These are phyloP conservation scores for Phortica variegata DNA, from an alignment of 1,140 invertebrate genomes.

Conservation along the genomic window DNA sequence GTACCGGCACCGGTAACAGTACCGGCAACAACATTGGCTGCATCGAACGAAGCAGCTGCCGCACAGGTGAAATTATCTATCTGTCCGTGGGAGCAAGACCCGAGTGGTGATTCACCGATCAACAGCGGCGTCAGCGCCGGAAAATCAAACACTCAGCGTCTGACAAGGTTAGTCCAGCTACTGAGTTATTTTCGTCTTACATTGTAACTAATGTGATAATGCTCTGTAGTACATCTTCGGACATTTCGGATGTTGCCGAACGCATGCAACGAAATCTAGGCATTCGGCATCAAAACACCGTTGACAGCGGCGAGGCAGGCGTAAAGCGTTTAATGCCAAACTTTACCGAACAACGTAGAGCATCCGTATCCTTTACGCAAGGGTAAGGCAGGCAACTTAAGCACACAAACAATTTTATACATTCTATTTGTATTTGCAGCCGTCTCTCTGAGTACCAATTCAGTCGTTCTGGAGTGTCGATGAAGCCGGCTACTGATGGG, in stretches of 20 bases:
- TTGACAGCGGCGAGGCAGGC: constrained; percentile 59
- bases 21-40: too few species aligned
- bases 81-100: constrained; percentile 40
- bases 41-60: constrained; percentile 11
- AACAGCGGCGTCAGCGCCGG: not conserved
- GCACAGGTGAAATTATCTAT: constrained; percentile 35
- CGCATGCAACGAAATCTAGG: constrained; percentile 61
- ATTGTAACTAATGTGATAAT: not conserved
- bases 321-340: constrained; percentile 37
- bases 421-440: constrained; percentile 5
- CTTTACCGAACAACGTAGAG: constrained; percentile 51
- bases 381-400: constrained; percentile 30
- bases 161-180: too few species aligned
- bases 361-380: constrained; percentile 51
- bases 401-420: constrained; percentile 42
- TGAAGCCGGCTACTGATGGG: constrained; percentile 20
- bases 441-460: constrained; percentile 20
- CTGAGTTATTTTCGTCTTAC: not conserved
- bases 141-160: constrained; percentile 18
- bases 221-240: constrained; percentile 66
- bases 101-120: constrained; percentile 8
- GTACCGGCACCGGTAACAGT: constrained; percentile 21
- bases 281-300: constrained; percentile 65
- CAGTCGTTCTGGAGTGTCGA: constrained; percentile 11
- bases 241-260: constrained; percentile 66